Evolutionary conservation across 2,113 vertebrate species (phyloP).

Genomic region (Prinia subflava): DNA sequence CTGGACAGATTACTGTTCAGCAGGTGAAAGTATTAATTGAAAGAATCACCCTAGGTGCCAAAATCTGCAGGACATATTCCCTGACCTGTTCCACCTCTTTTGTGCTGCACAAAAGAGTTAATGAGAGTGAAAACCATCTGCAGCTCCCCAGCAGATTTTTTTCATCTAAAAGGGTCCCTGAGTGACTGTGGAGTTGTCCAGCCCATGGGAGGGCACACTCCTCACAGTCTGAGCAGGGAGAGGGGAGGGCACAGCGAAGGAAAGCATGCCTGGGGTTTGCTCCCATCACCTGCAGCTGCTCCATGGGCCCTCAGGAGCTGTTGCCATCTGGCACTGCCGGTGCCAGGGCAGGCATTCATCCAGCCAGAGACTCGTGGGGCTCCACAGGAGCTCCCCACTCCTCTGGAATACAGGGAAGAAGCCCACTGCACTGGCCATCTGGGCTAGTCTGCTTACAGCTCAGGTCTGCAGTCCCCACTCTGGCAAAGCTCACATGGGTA

Average conservation of each 20-base stretch:
- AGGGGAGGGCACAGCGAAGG: not conserved
- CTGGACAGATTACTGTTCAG: not conserved
- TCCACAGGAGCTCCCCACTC: not conserved
- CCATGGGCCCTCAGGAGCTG: not conserved
- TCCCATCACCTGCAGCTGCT: not conserved
- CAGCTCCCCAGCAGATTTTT: not conserved
- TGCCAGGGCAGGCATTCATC: not conserved
- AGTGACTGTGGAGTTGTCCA: not conserved
- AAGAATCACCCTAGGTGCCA: not conserved
- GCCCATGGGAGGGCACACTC: not conserved
- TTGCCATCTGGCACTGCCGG: not conserved
- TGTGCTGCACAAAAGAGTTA: not conserved
- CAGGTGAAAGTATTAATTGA: conserved; percentile 20
- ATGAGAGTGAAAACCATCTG: not conserved
- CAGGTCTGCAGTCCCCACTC: not conserved
- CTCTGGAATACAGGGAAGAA: not conserved
- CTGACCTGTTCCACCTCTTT: not conserved
- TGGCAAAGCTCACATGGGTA: not conserved
- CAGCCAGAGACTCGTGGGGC: not conserved
- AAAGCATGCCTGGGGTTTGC: not conserved
- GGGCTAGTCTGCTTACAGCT: not conserved
- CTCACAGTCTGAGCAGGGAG: not conserved
- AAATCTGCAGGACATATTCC: not conserved
- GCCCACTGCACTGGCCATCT: not conserved
- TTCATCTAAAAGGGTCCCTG: not conserved